These are phyloP conservation scores for Lycocorax pyrrhopterus DNA, from an alignment of 2,113 vertebrate genomes.

Conservation along the genomic window DNA sequence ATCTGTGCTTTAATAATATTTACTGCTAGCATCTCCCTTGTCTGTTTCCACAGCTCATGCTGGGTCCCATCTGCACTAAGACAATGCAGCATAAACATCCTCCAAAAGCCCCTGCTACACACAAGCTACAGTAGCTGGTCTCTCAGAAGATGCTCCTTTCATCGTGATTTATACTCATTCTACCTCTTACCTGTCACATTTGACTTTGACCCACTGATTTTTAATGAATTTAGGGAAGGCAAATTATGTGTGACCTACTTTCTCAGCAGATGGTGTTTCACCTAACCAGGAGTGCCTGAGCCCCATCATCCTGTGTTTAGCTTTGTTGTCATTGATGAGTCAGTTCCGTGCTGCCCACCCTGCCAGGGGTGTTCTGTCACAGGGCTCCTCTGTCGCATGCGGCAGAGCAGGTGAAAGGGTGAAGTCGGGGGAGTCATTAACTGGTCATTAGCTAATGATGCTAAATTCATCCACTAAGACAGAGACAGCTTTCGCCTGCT, in stretches of 20 bases:
- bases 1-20: background rate
- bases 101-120: background rate
- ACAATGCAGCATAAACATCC: background rate
- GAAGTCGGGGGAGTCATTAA: background rate
- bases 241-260: background rate
- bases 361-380: background rate
- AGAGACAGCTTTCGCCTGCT: background rate
- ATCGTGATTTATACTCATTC: background rate
- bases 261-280: background rate
- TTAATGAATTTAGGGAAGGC: background rate
- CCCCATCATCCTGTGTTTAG: background rate
- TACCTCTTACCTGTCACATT: background rate
- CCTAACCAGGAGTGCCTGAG: background rate
- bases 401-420: background rate
- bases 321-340: background rate
- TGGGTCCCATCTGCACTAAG: background rate
- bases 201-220: background rate
- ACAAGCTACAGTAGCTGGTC: background rate
- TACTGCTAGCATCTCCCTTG: background rate
- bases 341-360: background rate
- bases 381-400: accelerated
- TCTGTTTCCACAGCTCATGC: background rate
- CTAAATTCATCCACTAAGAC: background rate
- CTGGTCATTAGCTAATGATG: background rate
- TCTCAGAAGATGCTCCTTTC: background rate